A percentile compares a stretch with the other conserved stretches of the same genome.
Conservation (phyloP, 2,113 vertebrate species). For the Seriola aureovittata region DNA sequence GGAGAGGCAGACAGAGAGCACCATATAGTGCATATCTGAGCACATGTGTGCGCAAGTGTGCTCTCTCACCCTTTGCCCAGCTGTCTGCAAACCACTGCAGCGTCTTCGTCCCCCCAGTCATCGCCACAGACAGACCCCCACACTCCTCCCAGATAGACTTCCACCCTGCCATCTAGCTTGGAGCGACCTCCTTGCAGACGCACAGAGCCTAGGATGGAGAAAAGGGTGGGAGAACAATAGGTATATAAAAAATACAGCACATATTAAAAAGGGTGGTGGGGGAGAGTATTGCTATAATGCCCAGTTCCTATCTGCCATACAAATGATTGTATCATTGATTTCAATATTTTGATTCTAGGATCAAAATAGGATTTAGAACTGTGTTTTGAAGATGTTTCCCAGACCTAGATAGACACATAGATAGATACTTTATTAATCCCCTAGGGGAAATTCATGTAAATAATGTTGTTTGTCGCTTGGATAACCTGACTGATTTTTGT, state of each 20-base stretch:
- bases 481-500: slow-evolving; percentile 6
- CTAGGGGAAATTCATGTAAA: too few species aligned
- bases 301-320: background rate
- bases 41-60: slow-evolving; percentile 14
- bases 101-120: slow-evolving; percentile 88
- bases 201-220: slow-evolving; percentile 84
- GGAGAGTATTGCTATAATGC: background rate
- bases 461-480: slow-evolving; percentile 3
- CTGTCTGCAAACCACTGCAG: slow-evolving; percentile 89
- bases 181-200: slow-evolving; percentile 88
- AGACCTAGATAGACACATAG: too few species aligned
- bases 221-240: background rate
- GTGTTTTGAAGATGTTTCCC: background rate
- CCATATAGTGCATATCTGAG: slow-evolving; percentile 16
- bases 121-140: slow-evolving; percentile 90
- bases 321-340: background rate
- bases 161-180: slow-evolving; percentile 90
- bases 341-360: background rate
- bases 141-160: slow-evolving; percentile 87
- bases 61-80: slow-evolving; percentile 89
- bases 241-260: background rate
- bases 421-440: too few species aligned
- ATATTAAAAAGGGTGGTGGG: background rate
- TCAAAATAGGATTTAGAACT: background rate
- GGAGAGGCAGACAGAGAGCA: background rate